Percentiles rank a stretch among this genome's conserved stretches.
phyloP scores from a whole-genome alignment of 2,797 vertebrate genomes.

The Lophius americanus region DNA sequence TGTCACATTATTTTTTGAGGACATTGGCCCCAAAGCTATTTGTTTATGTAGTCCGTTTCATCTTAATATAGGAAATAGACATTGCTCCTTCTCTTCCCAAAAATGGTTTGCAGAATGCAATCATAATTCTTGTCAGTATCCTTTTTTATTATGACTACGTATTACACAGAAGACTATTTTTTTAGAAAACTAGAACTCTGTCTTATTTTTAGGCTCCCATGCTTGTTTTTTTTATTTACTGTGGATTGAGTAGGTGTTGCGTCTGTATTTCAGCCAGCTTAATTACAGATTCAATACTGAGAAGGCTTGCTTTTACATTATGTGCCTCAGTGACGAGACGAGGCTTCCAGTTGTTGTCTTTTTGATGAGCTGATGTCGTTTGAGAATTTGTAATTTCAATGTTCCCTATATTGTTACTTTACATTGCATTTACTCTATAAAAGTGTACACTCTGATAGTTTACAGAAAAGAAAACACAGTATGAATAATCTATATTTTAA shows the following conservation, averaged over 20 bases:
- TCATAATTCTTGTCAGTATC: slow-evolving; percentile 23
- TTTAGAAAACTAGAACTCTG: slow-evolving; percentile 14
- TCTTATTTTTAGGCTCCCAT: slow-evolving; percentile 18
- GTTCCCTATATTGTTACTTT: background rate
- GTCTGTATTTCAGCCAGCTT: slow-evolving; percentile 41
- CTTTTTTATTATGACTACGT: slow-evolving; percentile 30
- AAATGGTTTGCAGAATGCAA: slow-evolving; percentile 23
- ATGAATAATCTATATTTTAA: too few relatives aligned
- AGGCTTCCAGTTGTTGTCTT: background rate
- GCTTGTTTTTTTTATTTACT: slow-evolving; percentile 35
- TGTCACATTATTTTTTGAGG: slow-evolving; percentile 41
- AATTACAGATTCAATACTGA: slow-evolving; percentile 29
- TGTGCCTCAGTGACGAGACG: slow-evolving; percentile 9
- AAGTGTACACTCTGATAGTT: background rate
- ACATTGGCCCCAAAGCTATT: slow-evolving; percentile 15
- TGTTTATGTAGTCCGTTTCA: slow-evolving; percentile 15
- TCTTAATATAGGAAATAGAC: slow-evolving; percentile 16
- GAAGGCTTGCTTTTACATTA: slow-evolving; percentile 4
- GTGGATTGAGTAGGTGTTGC: slow-evolving; percentile 40
- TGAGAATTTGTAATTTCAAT: background rate
- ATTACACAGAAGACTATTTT: background rate
- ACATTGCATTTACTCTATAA: background rate
- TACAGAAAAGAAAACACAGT: too few relatives aligned
- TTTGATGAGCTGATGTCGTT: background rate
- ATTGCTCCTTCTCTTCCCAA: background rate